These are phyloP conservation scores for Rhagoletis pomonella DNA, from an alignment of 1,140 invertebrate genomes.

Conservation along the genomic window DNA sequence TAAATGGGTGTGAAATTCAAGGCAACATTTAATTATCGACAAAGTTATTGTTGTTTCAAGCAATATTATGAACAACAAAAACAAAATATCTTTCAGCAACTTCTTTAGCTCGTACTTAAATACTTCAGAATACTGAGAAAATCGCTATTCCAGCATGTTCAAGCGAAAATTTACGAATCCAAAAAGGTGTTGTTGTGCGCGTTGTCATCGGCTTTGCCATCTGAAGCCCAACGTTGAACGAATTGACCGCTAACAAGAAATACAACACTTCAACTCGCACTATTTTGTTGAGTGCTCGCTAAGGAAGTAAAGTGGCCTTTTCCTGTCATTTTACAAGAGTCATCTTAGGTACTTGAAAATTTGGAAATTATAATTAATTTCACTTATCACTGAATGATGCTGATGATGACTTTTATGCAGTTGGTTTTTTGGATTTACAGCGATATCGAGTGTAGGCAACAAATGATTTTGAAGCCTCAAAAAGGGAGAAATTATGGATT, in stretches of 20 bases:
- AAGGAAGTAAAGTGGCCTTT: constrained; percentile 39
- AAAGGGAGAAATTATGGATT: too few species aligned
- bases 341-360: constrained; percentile 27
- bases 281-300: not conserved
- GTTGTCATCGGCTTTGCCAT: not conserved
- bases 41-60: not conserved
- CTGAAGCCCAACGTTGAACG: not conserved
- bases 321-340: constrained; percentile 44
- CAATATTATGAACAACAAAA: not conserved
- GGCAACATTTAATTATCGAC: not conserved
- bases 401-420: constrained; percentile 29
- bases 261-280: not conserved
- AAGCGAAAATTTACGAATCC: not conserved
- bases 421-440: too few species aligned
- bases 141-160: not conserved
- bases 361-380: constrained; percentile 31
- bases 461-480: not conserved
- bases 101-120: not conserved
- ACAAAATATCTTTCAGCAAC: not conserved
- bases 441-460: not conserved
- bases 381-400: constrained; percentile 14
- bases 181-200: not conserved
- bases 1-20: not conserved
- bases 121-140: constrained; percentile 26
- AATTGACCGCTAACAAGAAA: constrained; percentile 14